Conservation (phyloP, 53 echinoderm and acorn worm genomes). For the Echinarachnius parma region DNA sequence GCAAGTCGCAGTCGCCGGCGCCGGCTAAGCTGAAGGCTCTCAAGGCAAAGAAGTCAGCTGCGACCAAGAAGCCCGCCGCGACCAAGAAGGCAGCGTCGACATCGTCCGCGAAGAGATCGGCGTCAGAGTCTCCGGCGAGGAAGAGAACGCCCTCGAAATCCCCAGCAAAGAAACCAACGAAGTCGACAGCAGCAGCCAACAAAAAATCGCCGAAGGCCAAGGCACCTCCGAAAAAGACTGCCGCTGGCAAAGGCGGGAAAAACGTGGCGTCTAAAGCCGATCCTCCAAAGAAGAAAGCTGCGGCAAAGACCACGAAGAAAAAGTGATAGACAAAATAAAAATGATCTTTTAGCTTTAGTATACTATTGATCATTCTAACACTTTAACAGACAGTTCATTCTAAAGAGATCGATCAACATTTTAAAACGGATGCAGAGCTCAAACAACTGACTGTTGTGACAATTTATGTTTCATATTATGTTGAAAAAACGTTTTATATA, state of each 20-base stretch:
- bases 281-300: slow-evolving; percentile 22
- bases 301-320: slow-evolving; percentile 3
- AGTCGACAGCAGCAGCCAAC: not conserved
- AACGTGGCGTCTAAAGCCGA: too few species aligned
- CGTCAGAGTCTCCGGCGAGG: slow-evolving; percentile 41
- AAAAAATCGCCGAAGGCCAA: slow-evolving; percentile 2
- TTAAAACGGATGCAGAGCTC: too few species aligned
- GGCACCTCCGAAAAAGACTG: slow-evolving; percentile 6
- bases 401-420: too few species aligned
- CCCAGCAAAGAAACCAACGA: slow-evolving; percentile 4
- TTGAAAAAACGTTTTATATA: too few species aligned
- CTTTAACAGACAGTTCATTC: too few species aligned
- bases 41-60: slow-evolving; percentile 22
- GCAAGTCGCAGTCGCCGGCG: slow-evolving; percentile 64
- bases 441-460: too few species aligned
- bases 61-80: slow-evolving; percentile 21
- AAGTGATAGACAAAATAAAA: too few species aligned
- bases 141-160: slow-evolving; percentile 4
- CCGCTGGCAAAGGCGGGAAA: not conserved
- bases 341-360: too few species aligned
- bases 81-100: slow-evolving; percentile 8
- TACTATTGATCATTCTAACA: too few species aligned
- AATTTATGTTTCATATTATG: too few species aligned
- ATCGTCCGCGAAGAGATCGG: slow-evolving; percentile 36
- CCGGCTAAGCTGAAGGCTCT: slow-evolving; percentile 32